Evolutionary conservation across 2,888 invertebrate species (phyloP).

Genomic region (Limnephilus auricula): DNA sequence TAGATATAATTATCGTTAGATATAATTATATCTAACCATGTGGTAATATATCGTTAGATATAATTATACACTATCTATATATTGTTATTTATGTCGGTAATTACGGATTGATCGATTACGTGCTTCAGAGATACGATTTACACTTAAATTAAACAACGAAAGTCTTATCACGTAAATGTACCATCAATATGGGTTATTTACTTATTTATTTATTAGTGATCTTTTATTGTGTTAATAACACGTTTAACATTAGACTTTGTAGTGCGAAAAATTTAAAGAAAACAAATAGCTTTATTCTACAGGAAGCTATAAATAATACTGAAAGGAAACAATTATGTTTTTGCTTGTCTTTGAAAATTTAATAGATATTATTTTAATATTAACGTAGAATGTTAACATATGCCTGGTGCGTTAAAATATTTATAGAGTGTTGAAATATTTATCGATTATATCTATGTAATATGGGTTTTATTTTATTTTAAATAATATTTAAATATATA

Average conservation of each 20-base stretch:
- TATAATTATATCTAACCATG: too few relatives aligned
- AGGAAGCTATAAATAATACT: neutral
- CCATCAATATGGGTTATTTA: too few relatives aligned
- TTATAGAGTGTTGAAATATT: neutral
- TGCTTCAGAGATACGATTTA: neutral
- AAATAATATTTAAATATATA: neutral
- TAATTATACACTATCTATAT: too few relatives aligned
- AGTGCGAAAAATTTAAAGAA: neutral
- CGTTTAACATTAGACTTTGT: neutral
- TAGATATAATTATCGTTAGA: too few relatives aligned
- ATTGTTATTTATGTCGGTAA: too few relatives aligned
- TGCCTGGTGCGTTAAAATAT: neutral
- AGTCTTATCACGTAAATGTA: neutral
- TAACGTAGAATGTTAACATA: neutral
- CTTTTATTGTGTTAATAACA: neutral
- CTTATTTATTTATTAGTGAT: too few relatives aligned
- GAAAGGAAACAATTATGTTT: neutral
- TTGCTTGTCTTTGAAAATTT: neutral
- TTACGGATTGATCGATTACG: too few relatives aligned
- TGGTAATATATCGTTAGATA: too few relatives aligned
- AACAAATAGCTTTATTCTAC: neutral
- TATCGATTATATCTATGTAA: too few relatives aligned
- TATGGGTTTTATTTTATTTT: neutral
- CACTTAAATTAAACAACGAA: neutral
- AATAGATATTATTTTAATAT: neutral